Percentiles rank a stretch among this genome's conserved stretches.
These are phyloP conservation scores for Rapana venosa DNA, from an alignment of 2,888 invertebrate genomes.

Conservation along the genomic window DNA sequence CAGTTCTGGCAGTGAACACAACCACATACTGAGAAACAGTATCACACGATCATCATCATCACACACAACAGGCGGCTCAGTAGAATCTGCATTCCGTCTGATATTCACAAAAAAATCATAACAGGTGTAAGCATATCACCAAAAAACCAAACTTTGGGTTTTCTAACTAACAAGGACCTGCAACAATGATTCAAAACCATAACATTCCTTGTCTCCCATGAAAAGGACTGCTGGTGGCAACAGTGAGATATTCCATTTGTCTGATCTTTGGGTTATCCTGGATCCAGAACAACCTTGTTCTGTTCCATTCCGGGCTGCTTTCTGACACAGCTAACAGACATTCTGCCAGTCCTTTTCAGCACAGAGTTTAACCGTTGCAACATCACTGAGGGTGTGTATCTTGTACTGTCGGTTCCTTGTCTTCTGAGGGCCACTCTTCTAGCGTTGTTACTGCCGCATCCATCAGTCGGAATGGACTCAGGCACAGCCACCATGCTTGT, in stretches of 20 bases:
- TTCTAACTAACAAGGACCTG: neutral
- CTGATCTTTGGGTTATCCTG: too few relatives aligned
- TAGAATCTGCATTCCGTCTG: neutral
- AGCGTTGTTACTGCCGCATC: too few relatives aligned
- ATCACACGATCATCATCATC: too few relatives aligned
- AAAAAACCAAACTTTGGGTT: neutral
- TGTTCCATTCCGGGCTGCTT: neutral
- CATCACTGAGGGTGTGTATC: too few relatives aligned
- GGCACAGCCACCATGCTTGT: too few relatives aligned
- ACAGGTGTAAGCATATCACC: constrained; percentile 11
- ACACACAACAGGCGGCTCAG: too few relatives aligned
- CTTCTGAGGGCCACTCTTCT: too few relatives aligned
- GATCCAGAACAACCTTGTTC: too few relatives aligned
- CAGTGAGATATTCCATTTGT: neutral
- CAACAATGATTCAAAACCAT: neutral
- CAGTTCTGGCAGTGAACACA: too few relatives aligned
- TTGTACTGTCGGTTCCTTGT: too few relatives aligned
- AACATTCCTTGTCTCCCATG: neutral
- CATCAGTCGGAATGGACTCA: too few relatives aligned
- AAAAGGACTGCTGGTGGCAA: neutral
- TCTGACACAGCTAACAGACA: neutral
- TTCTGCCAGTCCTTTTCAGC: neutral
- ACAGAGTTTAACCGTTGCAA: neutral
- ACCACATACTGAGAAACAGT: too few relatives aligned
- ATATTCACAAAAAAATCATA: neutral